Conservation (phyloP, 2,888 invertebrate genomes). For the Harpalus rufipes region DNA sequence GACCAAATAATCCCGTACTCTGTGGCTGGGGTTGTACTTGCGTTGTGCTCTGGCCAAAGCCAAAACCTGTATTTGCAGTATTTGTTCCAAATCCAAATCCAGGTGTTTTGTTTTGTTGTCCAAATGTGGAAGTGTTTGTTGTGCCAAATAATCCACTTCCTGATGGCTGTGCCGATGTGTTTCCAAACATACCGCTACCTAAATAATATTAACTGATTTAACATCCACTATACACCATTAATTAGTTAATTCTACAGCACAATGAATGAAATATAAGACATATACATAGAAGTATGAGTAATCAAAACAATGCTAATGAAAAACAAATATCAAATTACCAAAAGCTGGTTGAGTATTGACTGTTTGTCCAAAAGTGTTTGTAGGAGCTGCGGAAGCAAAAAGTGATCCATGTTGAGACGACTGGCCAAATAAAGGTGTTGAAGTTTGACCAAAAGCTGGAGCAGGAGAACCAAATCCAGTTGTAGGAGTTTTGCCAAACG, state of each 20-base stretch:
- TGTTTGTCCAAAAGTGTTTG: slow-evolving; percentile 83
- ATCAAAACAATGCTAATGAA: slow-evolving; percentile 17
- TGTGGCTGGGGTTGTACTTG: slow-evolving; percentile 76
- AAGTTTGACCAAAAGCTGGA: slow-evolving; percentile 84
- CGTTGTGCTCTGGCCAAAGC: slow-evolving; percentile 78
- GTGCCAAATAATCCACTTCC: slow-evolving; percentile 83
- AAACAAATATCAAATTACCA: slow-evolving; percentile 52
- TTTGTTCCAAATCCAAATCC: slow-evolving; percentile 81
- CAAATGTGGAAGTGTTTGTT: slow-evolving; percentile 78
- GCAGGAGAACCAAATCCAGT: slow-evolving; percentile 84
- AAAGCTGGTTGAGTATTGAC: slow-evolving; percentile 79
- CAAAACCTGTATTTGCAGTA: slow-evolving; percentile 73
- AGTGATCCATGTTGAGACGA: slow-evolving; percentile 79
- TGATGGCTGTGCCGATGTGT: slow-evolving; percentile 72
- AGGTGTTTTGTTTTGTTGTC: slow-evolving; percentile 79
- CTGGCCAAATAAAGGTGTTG: slow-evolving; percentile 80
- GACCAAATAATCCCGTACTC: slow-evolving; percentile 83
- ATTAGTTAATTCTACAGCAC: too few species aligned
- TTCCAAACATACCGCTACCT: slow-evolving; percentile 70
- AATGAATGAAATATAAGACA: neutral
- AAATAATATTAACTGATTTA: neutral
- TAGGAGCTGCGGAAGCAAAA: slow-evolving; percentile 82
- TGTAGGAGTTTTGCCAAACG: slow-evolving; percentile 79
- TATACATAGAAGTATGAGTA: neutral
- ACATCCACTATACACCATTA: neutral